Base-by-base conservation (phyloP, 2,888 invertebrate genomes). In the Entomobrya proxima region DNA sequence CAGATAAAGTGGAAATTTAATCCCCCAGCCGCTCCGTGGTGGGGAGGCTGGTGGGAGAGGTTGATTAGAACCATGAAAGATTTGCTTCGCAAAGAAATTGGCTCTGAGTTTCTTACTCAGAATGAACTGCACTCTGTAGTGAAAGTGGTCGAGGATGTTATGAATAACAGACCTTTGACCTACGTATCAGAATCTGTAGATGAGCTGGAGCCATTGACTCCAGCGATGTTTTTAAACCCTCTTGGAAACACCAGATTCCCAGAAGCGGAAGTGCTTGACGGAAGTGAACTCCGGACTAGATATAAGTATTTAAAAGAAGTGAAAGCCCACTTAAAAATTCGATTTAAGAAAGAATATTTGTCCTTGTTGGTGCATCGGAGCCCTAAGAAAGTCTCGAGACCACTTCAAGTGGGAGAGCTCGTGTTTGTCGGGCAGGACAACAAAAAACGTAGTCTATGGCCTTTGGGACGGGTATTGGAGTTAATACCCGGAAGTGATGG, bases 1-100 rank as follows among this genome's bases (percentile, higher is more conserved):
- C 69, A 67, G 24, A 90, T 91, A 44, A n/a, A 79, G 0, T 91
- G 91, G 91, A 87, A 86, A 27, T 90, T 90, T 75, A 91, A 89
- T 64, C 87, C 89, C 2, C 87, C 88, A 7, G 52, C 86, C 18
- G 82, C 91, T 0, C 88, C 90, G 0, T 91, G 91, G 90, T 87
- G 86, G 87, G 90, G 91, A 6, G 80, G 80, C 1, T 82, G 74
- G 74, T 82, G 82, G 82, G 82, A 82, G 24, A 21, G 82, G 15
- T 15, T 82, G 0, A 82, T 82, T 18, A 3, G 82, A 24, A 15
- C 37, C 5, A 50, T 50, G 0, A 82, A 82, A 44, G 75, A 74
- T 13, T 13, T 82, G 7, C 11, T 82, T 18, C 2, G 27, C 24
- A 52, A 47, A 15, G 30, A n/a, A 2, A 13, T 81, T 6, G 81